A percentile compares a stretch with the other conserved stretches of the same genome.
Evolutionary conservation across 2,888 invertebrate genomes (phyloP).

Genomic region (Lasioglossum calceatum): DNA sequence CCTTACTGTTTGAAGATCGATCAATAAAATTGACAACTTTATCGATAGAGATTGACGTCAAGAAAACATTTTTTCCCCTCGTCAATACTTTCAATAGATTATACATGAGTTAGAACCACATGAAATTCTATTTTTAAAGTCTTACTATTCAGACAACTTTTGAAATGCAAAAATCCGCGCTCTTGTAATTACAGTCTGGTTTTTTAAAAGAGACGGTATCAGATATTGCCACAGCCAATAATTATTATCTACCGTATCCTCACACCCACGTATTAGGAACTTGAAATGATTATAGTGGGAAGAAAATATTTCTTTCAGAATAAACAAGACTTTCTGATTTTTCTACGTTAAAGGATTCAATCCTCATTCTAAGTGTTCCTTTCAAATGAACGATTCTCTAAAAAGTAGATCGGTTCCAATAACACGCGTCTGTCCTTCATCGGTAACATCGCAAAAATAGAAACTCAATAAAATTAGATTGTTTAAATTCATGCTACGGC

Average conservation of each 20-base stretch:
- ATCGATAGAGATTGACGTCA: too few species aligned
- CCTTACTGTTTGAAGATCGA: not conserved
- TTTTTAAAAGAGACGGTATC: not conserved
- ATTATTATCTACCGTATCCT: not conserved
- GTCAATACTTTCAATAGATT: not conserved
- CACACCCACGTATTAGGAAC: not conserved
- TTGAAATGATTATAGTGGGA: not conserved
- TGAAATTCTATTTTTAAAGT: not conserved
- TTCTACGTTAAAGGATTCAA: too few species aligned
- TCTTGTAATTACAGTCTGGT: not conserved
- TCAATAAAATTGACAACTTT: too few species aligned
- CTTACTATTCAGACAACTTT: not conserved
- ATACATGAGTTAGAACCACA: not conserved
- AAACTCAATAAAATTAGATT: not conserved
- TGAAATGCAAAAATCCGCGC: not conserved
- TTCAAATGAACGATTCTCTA: not conserved
- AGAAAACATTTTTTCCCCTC: too few species aligned
- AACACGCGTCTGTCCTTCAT: not conserved
- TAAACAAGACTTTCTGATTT: not conserved
- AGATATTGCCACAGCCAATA: not conserved
- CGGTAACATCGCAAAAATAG: not conserved
- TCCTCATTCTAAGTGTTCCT: not conserved
- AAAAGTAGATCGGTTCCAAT: not conserved
- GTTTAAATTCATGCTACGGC: not conserved
- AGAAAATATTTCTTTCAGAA: not conserved